phyloP scores from a whole-genome alignment of 2,888 invertebrate species.

The Dasysyrphus tricinctus region DNA sequence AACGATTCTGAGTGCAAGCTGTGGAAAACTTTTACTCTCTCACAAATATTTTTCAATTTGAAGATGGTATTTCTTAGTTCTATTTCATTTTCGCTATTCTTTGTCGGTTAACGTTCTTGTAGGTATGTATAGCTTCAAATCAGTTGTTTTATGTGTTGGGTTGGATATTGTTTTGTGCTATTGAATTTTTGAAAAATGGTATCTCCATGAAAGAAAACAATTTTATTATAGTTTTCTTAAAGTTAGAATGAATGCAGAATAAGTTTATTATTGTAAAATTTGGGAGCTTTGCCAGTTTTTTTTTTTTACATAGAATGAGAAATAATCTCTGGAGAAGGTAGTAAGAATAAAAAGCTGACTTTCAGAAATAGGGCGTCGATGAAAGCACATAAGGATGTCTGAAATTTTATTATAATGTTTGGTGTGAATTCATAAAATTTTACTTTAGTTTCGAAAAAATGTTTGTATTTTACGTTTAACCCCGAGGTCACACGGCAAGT shows the following conservation, averaged over 20 bases:
- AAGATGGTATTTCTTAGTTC: constrained; percentile 15
- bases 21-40: constrained; percentile 52
- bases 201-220: not conserved
- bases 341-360: too few relatives aligned
- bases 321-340: too few relatives aligned
- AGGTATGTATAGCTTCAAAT: not conserved
- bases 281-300: too few relatives aligned
- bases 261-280: not conserved
- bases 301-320: too few relatives aligned
- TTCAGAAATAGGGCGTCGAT: too few relatives aligned
- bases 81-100: constrained; percentile 9
- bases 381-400: too few relatives aligned
- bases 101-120: not conserved
- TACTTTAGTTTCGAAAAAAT: too few relatives aligned
- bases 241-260: not conserved
- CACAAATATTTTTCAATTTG: constrained; percentile 39
- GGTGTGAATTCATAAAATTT: too few relatives aligned
- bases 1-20: constrained; percentile 57
- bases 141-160: constrained; percentile 1
- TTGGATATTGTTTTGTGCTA: constrained; percentile 53
- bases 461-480: too few relatives aligned
- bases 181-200: constrained; percentile 51
- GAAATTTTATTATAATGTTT: too few relatives aligned
- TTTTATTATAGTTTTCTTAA: not conserved
- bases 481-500: too few relatives aligned